A percentile compares a stretch with the other conserved stretches of the same genome.
These are phyloP conservation scores for Anableps anableps DNA, from an alignment of 2,797 vertebrate genomes.

Conservation along the genomic window DNA sequence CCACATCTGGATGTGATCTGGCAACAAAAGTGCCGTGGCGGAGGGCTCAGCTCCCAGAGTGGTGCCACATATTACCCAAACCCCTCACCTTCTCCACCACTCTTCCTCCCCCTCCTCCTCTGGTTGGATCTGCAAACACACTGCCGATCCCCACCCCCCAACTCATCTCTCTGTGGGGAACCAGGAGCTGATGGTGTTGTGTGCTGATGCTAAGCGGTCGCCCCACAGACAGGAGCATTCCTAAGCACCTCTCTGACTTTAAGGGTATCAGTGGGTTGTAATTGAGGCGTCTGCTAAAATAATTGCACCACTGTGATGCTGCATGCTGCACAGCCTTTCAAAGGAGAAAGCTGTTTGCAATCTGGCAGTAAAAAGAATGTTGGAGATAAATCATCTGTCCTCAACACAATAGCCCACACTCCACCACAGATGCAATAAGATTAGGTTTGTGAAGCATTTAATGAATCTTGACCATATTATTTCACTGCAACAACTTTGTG, in stretches of 20 bases:
- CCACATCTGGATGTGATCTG: constrained; percentile 87
- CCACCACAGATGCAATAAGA: background rate
- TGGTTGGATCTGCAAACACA: constrained; percentile 62
- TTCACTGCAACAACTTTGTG: background rate
- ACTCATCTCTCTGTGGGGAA: constrained; percentile 41
- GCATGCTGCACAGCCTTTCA: constrained; percentile 55
- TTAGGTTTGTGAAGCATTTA: background rate
- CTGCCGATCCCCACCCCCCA: constrained; percentile 35
- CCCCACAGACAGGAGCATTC: constrained; percentile 62
- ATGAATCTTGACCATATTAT: background rate
- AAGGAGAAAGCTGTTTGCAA: constrained; percentile 63
- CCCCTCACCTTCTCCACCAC: constrained; percentile 1
- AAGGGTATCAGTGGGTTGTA: constrained; percentile 68
- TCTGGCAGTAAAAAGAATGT: constrained; percentile 71
- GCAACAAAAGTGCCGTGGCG: constrained; percentile 79
- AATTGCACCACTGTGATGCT: constrained; percentile 61
- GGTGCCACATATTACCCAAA: constrained; percentile 74
- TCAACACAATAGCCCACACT: background rate
- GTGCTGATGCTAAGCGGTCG: constrained; percentile 73
- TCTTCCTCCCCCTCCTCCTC: constrained; percentile 27
- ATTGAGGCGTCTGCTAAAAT: constrained; percentile 70
- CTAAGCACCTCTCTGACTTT: constrained; percentile 63
- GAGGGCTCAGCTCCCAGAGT: constrained; percentile 73
- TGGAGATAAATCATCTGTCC: constrained; percentile 24
- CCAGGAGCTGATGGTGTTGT: constrained; percentile 54